Evolutionary conservation across 2,113 vertebrate species (phyloP), one percentile per base, ranked within the genome.

Genomic region (Odocoileus virginianus): DNA sequence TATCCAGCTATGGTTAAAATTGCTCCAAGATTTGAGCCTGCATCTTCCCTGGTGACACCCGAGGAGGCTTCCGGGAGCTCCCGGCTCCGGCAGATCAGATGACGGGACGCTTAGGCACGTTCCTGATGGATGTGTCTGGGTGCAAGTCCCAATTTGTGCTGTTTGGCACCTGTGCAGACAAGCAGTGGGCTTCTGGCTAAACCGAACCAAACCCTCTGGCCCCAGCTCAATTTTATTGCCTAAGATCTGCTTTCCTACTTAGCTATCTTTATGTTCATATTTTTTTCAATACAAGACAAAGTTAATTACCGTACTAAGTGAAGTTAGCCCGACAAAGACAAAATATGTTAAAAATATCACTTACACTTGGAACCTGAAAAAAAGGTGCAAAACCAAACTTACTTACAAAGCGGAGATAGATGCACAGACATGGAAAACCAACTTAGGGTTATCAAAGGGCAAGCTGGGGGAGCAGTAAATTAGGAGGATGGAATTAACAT

Each of bases 141-240:
- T 84, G 76, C 97, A 93, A 90, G 95, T 88, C 58, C 87, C 64
- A 33, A 25, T 96, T 76, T 92, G 92, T 67, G 64, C 92, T 78
- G 25, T 21, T 89, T 91, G 60, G 84, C 90, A 74, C 30, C 90
- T 91, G 87, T 60, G 92, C 83, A 92, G 54, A 79, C 87, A 91
- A 93, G 55, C 74, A 30, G 8, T 0, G 33, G 85, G 57, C 55
- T 40, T 58, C 88, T 96, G 90, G 54, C 43, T 87, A n/a, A 79
- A n/a, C 10, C 36, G 15, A 76, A 74, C 57, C 7, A 3, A 85
- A 64, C 30, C 2, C 30, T 11, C 7, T 9, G 47, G 28, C 47
- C 47, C 36, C 30, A 15, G n/a, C 36, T 97, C 40, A 21, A 15
- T 52, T 78, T 84, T 87, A 33, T 52, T 33, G 74, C 9, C 3